A percentile compares a stretch with the other conserved stretches of the same genome.
Conservation (phyloP, 2,113 vertebrate genomes). For the Tiliqua scincoides region DNA sequence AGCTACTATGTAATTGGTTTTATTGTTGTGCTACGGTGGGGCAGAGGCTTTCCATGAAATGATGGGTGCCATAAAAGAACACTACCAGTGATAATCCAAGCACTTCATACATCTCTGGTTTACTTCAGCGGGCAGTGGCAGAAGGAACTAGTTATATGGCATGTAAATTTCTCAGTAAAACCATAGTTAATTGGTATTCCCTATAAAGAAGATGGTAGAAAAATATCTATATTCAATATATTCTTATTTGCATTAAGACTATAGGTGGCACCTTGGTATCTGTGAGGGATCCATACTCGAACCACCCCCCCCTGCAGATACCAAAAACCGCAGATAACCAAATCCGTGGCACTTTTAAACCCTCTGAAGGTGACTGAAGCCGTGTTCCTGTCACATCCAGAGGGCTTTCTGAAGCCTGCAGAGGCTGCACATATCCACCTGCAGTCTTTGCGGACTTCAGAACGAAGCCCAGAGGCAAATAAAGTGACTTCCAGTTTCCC, state of each 20-base stretch:
- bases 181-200: slow-evolving; percentile 4
- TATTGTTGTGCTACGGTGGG: slow-evolving; percentile 35
- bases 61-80: slow-evolving; percentile 7
- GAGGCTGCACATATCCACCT: no score
- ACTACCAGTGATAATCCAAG: slow-evolving; percentile 38
- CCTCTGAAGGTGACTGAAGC: no score
- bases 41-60: slow-evolving; percentile 25
- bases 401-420: no score
- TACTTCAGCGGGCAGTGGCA: not conserved
- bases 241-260: slow-evolving; percentile 20
- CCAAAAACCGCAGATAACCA: no score
- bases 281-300: no score
- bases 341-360: no score
- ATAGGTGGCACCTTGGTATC: no score
- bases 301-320: no score
- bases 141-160: not conserved
- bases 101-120: not conserved
- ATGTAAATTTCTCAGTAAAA: not conserved
- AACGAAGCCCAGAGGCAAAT: no score
- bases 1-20: slow-evolving; percentile 18
- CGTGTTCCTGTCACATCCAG: no score
- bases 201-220: not conserved
- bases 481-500: no score
- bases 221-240: not conserved
- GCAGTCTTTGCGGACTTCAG: no score